phyloP scores from a whole-genome alignment of 2,888 invertebrate species.

The Petrolisthes cinctipes region DNA sequence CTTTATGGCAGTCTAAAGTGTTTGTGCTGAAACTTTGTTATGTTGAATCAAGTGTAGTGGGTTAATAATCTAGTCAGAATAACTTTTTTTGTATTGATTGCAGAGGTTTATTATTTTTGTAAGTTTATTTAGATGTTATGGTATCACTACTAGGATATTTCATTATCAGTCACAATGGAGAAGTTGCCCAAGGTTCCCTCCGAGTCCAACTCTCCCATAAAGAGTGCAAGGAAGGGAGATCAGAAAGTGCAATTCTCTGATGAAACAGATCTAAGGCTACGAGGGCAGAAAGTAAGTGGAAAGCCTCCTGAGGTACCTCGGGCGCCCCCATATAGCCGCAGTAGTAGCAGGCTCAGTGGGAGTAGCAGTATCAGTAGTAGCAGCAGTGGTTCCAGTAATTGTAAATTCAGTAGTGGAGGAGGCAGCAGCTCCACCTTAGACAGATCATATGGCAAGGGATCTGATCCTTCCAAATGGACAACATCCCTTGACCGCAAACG shows the following conservation, averaged over 20 bases:
- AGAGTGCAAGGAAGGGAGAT: conserved; percentile 55
- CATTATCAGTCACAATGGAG: conserved; percentile 47
- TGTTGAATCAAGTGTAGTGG: conserved; percentile 18
- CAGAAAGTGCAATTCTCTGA: conserved; percentile 64
- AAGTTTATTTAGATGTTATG: conserved; percentile 56
- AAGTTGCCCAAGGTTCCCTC: conserved; percentile 49
- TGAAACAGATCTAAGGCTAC: conserved; percentile 37
- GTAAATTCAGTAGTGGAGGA: conserved; percentile 41
- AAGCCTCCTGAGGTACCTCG: conserved; percentile 62
- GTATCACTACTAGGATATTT: conserved; percentile 43
- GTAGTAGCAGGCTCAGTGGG: conserved; percentile 51
- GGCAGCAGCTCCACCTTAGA: conserved; percentile 40
- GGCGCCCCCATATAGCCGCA: conserved; percentile 56
- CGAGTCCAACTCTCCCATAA: conserved; percentile 54
- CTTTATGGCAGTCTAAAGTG: conserved; percentile 22
- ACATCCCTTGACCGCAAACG: conserved; percentile 61
- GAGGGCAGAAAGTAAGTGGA: conserved; percentile 55
- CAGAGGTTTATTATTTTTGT: conserved; percentile 56
- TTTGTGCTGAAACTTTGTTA: conserved; percentile 17
- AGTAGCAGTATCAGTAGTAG: conserved; percentile 61
- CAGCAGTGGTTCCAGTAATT: conserved; percentile 39
- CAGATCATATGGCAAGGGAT: conserved; percentile 21
- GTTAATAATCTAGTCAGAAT: conserved; percentile 49
- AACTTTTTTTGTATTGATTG: conserved; percentile 34
- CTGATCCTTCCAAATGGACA: conserved; percentile 47